phyloP scores from a whole-genome alignment of 2,888 invertebrate species.

The Acronicta leporina region DNA sequence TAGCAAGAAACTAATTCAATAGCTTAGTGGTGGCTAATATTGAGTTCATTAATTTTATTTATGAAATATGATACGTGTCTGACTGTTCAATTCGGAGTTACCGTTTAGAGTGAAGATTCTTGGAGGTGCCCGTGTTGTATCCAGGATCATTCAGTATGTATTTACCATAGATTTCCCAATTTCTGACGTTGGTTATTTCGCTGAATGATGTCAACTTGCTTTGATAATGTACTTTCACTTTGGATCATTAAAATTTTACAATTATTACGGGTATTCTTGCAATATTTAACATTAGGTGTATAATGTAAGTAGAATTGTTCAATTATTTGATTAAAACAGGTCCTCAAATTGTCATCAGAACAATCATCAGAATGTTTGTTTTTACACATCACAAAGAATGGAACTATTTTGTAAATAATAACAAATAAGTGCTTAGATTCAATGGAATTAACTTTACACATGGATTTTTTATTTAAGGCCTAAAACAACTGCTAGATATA shows the following conservation, averaged over 20 bases:
- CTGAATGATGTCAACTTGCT: slow-evolving; percentile 74
- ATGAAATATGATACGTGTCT: slow-evolving; percentile 25
- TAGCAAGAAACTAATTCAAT: no score
- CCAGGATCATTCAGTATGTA: slow-evolving; percentile 58
- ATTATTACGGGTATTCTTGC: slow-evolving; percentile 15
- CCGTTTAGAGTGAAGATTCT: slow-evolving; percentile 39
- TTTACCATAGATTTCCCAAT: slow-evolving; percentile 25
- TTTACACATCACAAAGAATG: no score
- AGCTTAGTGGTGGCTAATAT: no score
- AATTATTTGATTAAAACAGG: neutral
- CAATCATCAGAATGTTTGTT: no score
- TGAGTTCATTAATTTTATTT: slow-evolving; percentile 3
- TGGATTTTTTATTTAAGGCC: no score
- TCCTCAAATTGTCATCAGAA: no score
- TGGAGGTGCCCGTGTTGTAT: slow-evolving; percentile 30
- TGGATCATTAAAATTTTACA: slow-evolving; percentile 41
- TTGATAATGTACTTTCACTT: slow-evolving; percentile 68
- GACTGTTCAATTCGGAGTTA: neutral
- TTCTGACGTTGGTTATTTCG: slow-evolving; percentile 55
- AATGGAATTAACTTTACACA: no score
- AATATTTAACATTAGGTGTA: neutral
- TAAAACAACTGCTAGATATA: no score
- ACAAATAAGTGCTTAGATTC: no score
- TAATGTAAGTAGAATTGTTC: slow-evolving; percentile 21
- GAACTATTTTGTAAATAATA: no score